phyloP scores from a whole-genome alignment of 2,888 invertebrate species.

The Leptinotarsa tumamoca region DNA sequence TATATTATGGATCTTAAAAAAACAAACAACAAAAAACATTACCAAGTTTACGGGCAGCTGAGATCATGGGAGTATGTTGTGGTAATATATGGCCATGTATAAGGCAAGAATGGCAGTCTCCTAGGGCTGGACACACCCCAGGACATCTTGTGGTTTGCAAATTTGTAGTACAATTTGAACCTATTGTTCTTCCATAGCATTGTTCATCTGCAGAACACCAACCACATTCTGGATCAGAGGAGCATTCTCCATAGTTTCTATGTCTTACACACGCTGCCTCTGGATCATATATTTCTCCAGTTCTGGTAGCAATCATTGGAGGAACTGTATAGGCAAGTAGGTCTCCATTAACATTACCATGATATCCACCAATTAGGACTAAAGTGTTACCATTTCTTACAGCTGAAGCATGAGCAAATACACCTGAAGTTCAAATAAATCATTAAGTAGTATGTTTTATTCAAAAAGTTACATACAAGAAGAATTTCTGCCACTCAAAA shows the following conservation, averaged over 20 bases:
- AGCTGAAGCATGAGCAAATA: constrained; percentile 89
- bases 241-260: constrained; percentile 81
- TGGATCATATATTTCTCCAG: constrained; percentile 75
- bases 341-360: constrained; percentile 91
- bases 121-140: constrained; percentile 88
- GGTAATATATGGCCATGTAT: constrained; percentile 78
- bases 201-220: constrained; percentile 83
- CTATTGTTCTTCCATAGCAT: constrained; percentile 87
- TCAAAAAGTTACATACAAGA: no score
- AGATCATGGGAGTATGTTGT: constrained; percentile 64
- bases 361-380: constrained; percentile 88
- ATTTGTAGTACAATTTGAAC: constrained; percentile 91
- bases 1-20: neutral
- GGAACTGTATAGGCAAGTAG: constrained; percentile 89
- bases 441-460: neutral
- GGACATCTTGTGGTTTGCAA: constrained; percentile 87
- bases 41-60: constrained; percentile 82
- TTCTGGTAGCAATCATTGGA: constrained; percentile 78
- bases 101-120: constrained; percentile 91
- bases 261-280: constrained; percentile 83
- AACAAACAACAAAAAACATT: neutral
- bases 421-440: constrained; percentile 64
- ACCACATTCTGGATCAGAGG: constrained; percentile 92
- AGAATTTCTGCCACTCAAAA: neutral
- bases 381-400: constrained; percentile 87